Evolutionary conservation across 2,113 vertebrate genomes (phyloP).

Genomic region (Halichoeres trimaculatus): DNA sequence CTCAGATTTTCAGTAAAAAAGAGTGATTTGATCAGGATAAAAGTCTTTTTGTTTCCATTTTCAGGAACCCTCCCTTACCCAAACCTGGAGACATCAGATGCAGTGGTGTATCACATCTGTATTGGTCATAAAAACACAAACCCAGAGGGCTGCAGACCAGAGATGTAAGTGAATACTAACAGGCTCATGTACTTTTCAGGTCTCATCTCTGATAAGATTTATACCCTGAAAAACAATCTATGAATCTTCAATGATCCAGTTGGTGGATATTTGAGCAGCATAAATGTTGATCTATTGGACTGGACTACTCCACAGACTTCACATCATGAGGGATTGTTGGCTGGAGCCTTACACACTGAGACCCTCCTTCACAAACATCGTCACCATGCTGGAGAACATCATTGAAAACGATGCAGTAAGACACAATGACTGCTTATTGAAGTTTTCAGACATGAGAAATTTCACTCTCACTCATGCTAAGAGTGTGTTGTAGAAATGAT

Average conservation of each 20-base stretch:
- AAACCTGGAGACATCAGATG: constrained; percentile 75
- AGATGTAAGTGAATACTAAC: constrained; percentile 78
- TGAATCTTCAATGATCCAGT: too few species aligned
- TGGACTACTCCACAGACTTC: constrained; percentile 65
- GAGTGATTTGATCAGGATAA: too few species aligned
- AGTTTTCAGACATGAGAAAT: too few species aligned
- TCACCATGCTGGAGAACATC: constrained; percentile 72
- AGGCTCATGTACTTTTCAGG: too few species aligned
- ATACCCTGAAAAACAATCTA: too few species aligned
- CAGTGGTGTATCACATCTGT: constrained; percentile 80
- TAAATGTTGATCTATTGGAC: too few species aligned
- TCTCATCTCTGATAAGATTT: too few species aligned
- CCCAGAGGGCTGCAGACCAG: constrained; percentile 77
- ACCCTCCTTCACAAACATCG: constrained; percentile 76
- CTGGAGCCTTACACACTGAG: constrained; percentile 72
- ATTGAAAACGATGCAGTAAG: constrained; percentile 81
- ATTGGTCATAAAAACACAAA: constrained; percentile 77
- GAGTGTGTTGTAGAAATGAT: too few species aligned
- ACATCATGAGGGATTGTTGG: constrained; percentile 82
- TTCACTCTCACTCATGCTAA: too few species aligned
- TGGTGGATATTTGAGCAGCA: too few species aligned
- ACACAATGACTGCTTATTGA: background rate
- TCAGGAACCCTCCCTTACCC: constrained; percentile 81
- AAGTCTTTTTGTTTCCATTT: background rate
- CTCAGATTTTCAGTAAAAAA: too few species aligned